Evolutionary conservation across 1,140 invertebrate genomes (phyloP).

Genomic region (Cotesia glomerata): DNA sequence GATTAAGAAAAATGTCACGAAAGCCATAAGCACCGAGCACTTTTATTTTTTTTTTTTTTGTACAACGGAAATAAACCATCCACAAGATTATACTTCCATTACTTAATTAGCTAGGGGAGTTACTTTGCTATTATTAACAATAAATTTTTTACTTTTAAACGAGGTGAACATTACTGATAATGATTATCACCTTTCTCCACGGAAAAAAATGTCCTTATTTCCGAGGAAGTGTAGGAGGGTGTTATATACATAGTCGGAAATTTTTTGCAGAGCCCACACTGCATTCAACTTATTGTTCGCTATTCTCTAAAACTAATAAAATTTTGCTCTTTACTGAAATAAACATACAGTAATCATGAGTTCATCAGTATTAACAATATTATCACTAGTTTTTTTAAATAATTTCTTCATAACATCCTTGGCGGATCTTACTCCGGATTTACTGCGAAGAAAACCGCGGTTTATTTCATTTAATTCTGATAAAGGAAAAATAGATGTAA

Average conservation of each 20-base stretch:
- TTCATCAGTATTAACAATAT: background rate
- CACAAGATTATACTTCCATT: background rate
- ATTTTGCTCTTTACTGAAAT: background rate
- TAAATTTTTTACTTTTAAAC: background rate
- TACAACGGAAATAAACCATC: background rate
- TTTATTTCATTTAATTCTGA: slow-evolving; percentile 46
- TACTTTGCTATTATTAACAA: background rate
- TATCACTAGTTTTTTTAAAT: background rate
- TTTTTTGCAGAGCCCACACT: slow-evolving; percentile 4
- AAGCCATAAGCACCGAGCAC: slow-evolving; percentile 30
- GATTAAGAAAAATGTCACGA: slow-evolving; percentile 43
- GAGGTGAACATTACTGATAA: background rate
- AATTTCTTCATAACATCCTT: background rate
- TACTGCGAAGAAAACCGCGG: slow-evolving; percentile 22
- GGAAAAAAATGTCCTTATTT: slow-evolving; percentile 28
- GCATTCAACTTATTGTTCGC: slow-evolving; percentile 9
- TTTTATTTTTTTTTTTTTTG: slow-evolving; percentile 15
- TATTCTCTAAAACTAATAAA: background rate
- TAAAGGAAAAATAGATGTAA: slow-evolving; percentile 45
- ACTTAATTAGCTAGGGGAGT: background rate
- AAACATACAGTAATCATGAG: slow-evolving; percentile 1
- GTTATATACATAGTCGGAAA: slow-evolving; percentile 25
- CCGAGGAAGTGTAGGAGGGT: slow-evolving; percentile 19
- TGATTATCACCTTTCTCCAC: slow-evolving; percentile 20
- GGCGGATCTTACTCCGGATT: background rate